These are phyloP conservation scores for Pseudonaja textilis DNA, from an alignment of 2,113 vertebrate genomes.

Conservation along the genomic window DNA sequence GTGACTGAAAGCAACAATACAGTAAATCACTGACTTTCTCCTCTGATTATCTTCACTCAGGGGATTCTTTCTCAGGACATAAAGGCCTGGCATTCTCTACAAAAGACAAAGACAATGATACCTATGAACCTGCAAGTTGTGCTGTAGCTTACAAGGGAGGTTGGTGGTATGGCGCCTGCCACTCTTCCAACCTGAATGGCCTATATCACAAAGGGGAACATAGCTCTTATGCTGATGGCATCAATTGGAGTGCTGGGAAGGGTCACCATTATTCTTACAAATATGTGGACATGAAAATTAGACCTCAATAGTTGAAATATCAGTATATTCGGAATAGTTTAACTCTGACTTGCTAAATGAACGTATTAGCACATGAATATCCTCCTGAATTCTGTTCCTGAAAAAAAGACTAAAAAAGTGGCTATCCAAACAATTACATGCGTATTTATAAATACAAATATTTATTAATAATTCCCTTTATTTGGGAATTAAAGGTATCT, in stretches of 20 bases:
- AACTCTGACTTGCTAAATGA: not conserved
- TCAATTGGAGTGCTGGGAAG: slow-evolving; percentile 25
- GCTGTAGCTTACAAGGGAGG: slow-evolving; percentile 73
- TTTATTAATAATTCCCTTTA: no score
- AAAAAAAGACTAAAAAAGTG: not conserved
- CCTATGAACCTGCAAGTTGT: slow-evolving; percentile 66
- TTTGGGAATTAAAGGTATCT: not conserved
- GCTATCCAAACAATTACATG: not conserved
- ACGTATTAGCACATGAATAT: not conserved
- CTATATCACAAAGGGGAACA: slow-evolving; percentile 55
- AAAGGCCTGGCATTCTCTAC: slow-evolving; percentile 68
- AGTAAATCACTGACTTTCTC: not conserved
- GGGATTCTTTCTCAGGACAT: slow-evolving; percentile 75
- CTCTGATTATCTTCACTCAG: slow-evolving; percentile 48
- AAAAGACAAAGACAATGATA: slow-evolving; percentile 62
- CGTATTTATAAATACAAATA: not conserved
- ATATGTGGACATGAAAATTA: slow-evolving; percentile 40
- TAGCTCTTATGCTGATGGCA: slow-evolving; percentile 27
- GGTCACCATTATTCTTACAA: slow-evolving; percentile 40
- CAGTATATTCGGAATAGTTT: not conserved
- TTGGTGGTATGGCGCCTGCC: slow-evolving; percentile 81
- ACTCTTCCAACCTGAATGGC: slow-evolving; percentile 78
- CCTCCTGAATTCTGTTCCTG: not conserved
- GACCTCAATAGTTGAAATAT: slow-evolving; percentile 12
- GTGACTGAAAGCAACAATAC: not conserved